Evolutionary conservation across 2,888 invertebrate genomes (phyloP).

Genomic region (Caenorhabditis sp.): DNA sequence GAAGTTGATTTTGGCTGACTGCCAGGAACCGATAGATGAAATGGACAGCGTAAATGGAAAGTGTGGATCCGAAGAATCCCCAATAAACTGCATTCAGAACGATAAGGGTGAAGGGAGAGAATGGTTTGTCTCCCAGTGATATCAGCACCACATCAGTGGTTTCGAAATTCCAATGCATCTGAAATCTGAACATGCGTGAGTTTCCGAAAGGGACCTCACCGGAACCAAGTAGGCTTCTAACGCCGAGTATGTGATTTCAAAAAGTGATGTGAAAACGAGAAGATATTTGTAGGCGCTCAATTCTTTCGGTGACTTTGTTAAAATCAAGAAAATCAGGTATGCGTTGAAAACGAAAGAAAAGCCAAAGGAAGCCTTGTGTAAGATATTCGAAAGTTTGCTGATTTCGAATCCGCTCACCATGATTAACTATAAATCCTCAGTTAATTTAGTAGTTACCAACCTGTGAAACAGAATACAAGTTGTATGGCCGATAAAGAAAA

Average conservation of each 20-base stretch:
- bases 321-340: not conserved
- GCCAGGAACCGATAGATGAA: slow-evolving; percentile 38
- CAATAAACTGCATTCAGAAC: slow-evolving; percentile 20
- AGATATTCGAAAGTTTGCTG: not conserved
- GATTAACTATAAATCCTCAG: no score
- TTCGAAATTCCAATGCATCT: not conserved
- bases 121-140: not conserved
- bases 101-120: not conserved
- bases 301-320: slow-evolving; percentile 15
- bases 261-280: slow-evolving; percentile 3
- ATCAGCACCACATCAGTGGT: not conserved
- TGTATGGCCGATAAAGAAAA: no score
- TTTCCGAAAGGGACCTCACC: not conserved
- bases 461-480: no score
- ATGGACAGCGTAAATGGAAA: slow-evolving; percentile 33
- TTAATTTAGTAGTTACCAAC: no score
- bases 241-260: not conserved
- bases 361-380: not conserved
- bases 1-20: not conserved
- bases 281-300: slow-evolving; percentile 11
- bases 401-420: not conserved
- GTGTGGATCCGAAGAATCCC: slow-evolving; percentile 26
- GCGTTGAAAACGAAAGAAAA: slow-evolving; percentile 4
- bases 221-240: not conserved
- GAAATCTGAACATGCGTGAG: not conserved